phyloP scores from a whole-genome alignment of 2,797 vertebrate species.

The Notolepis coatsorum region DNA sequence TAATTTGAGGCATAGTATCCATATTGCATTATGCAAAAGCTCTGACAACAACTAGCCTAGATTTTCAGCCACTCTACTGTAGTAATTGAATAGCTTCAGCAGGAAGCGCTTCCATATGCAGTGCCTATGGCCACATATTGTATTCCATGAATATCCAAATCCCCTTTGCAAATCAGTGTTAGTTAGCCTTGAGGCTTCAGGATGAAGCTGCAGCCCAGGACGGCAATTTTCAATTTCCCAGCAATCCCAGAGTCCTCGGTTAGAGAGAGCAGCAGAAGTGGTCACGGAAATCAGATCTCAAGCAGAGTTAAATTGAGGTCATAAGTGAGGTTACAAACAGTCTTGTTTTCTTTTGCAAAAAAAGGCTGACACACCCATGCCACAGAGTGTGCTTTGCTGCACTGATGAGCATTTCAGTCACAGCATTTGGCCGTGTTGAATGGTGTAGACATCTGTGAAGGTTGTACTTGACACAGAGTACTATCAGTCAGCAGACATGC shows the following conservation, averaged over 20 bases:
- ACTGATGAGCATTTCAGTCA: neutral
- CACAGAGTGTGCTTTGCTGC: neutral
- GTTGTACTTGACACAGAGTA: neutral
- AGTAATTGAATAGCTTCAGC: constrained; percentile 25
- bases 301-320: constrained; percentile 31
- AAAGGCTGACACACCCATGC: constrained; percentile 1
- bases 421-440: no score
- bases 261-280: constrained; percentile 6
- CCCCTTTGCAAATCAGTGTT: constrained; percentile 28
- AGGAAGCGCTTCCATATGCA: neutral
- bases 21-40: neutral
- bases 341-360: neutral
- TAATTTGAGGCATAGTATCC: constrained; percentile 9
- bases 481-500: neutral
- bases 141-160: constrained; percentile 16
- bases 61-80: constrained; percentile 6
- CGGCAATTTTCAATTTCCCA: constrained; percentile 5
- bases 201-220: constrained; percentile 26
- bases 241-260: neutral
- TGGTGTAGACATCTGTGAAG: neutral
- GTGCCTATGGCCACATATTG: constrained; percentile 14
- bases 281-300: constrained; percentile 21
- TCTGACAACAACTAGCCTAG: neutral
- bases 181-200: constrained; percentile 18
- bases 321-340: neutral